Conservation (phyloP, 2,113 vertebrate genomes). For the Ailuropoda melanoleuca region DNA sequence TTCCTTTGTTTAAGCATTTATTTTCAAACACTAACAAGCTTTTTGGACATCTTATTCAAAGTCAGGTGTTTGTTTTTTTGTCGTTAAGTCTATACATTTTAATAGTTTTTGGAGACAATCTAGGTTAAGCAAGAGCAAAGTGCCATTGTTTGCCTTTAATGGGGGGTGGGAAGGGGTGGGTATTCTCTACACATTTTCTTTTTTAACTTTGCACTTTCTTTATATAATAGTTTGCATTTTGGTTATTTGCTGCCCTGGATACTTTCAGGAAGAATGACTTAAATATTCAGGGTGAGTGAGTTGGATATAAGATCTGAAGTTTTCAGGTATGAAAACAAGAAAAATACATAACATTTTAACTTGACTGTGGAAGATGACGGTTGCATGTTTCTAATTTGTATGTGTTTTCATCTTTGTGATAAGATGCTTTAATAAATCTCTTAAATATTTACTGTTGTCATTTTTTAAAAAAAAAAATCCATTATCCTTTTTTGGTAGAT, state of each 20-base stretch:
- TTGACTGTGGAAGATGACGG: constrained; percentile 68
- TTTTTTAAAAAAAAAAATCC: background rate
- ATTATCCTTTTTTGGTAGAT: background rate
- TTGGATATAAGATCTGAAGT: constrained; percentile 51
- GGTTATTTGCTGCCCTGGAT: constrained; percentile 53
- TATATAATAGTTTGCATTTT: constrained; percentile 65
- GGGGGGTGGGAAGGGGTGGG: constrained; percentile 60
- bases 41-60: constrained; percentile 76
- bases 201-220: constrained; percentile 84
- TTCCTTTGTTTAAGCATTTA: constrained; percentile 80
- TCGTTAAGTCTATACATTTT: constrained; percentile 68
- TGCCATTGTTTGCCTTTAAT: constrained; percentile 79
- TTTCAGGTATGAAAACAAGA: constrained; percentile 69
- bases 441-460: constrained; percentile 63
- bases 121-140: constrained; percentile 74
- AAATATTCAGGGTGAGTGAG: constrained; percentile 74
- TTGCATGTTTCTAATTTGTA: constrained; percentile 86
- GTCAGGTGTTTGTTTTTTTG: background rate
- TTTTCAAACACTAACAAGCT: constrained; percentile 84
- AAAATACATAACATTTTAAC: constrained; percentile 55
- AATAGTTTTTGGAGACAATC: constrained; percentile 84
- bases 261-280: constrained; percentile 65
- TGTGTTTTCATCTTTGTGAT: constrained; percentile 84
- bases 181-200: constrained; percentile 74
- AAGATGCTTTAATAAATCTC: constrained; percentile 89